Evolutionary conservation across 2,113 vertebrate species (phyloP).

Genomic region (Zingel zingel): DNA sequence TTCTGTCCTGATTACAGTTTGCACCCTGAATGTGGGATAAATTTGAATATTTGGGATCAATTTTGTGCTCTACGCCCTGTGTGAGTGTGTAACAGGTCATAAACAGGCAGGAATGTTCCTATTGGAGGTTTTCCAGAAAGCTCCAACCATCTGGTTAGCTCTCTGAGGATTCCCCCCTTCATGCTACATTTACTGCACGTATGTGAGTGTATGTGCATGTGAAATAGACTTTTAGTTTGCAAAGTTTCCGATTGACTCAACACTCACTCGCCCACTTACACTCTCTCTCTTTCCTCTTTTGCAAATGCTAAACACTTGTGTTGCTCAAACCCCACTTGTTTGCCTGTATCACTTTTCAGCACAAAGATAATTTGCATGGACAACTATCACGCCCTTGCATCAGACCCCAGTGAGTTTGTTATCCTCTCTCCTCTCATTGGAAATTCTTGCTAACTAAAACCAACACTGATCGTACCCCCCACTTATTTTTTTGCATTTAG

Average conservation of each 20-base stretch:
- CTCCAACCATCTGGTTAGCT: conserved; percentile 75
- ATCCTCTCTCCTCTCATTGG: conserved; percentile 2
- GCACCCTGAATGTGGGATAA: conserved; percentile 31
- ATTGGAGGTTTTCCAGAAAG: conserved; percentile 79
- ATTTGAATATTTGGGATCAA: conserved; percentile 62
- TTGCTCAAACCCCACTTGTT: conserved; percentile 23
- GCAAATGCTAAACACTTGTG: conserved; percentile 38
- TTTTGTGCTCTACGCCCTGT: conserved; percentile 61
- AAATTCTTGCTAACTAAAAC: conserved; percentile 32
- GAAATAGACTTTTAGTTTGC: conserved; percentile 47
- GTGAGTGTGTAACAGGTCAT: conserved; percentile 79
- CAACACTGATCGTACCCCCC: conserved; percentile 8
- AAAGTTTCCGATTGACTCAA: conserved; percentile 62
- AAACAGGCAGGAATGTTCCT: conserved; percentile 85
- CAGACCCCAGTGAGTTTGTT: neutral
- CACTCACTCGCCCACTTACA: conserved; percentile 19
- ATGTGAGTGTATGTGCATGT: conserved; percentile 60
- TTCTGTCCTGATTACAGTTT: conserved; percentile 25
- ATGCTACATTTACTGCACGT: conserved; percentile 75
- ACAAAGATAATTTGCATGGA: conserved; percentile 25
- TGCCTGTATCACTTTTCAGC: conserved; percentile 22
- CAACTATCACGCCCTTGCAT: conserved; percentile 29
- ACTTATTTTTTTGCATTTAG: conserved; percentile 9
- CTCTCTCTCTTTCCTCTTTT: conserved; percentile 10
- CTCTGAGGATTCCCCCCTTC: conserved; percentile 73